Evolutionary conservation across 2,797 vertebrate species (phyloP).

Genomic region (Lacerta agilis): DNA sequence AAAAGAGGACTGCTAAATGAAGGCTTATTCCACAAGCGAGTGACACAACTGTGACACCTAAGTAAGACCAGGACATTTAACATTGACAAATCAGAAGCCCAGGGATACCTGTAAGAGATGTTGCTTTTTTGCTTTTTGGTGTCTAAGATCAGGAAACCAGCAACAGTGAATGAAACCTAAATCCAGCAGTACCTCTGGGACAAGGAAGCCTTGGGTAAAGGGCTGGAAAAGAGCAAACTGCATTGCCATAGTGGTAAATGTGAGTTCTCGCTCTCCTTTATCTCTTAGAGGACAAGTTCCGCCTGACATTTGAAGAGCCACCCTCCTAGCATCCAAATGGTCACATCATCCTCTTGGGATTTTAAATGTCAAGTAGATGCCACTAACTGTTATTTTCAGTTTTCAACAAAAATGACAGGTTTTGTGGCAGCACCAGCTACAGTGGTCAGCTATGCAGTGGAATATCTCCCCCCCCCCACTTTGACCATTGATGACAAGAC

Average conservation of each 20-base stretch:
- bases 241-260: not conserved
- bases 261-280: not conserved
- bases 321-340: not conserved
- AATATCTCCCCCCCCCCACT: not conserved
- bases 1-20: not conserved
- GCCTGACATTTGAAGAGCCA: constrained; percentile 12
- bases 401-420: constrained; percentile 11
- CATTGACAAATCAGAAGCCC: not conserved
- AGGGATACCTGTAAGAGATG: not conserved
- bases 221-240: not conserved
- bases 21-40: not conserved
- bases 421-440: not conserved
- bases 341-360: not conserved
- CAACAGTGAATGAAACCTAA: not conserved
- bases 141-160: not conserved
- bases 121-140: not conserved
- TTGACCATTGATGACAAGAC: not conserved
- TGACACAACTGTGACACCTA: not conserved
- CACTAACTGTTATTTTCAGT: not conserved
- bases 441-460: not conserved
- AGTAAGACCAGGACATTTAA: not conserved
- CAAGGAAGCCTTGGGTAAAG: not conserved
- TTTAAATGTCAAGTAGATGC: not conserved
- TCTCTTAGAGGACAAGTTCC: not conserved
- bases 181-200: not conserved